Base-by-base conservation (phyloP, 2,888 invertebrate genomes). In the Polietes domitor region DNA sequence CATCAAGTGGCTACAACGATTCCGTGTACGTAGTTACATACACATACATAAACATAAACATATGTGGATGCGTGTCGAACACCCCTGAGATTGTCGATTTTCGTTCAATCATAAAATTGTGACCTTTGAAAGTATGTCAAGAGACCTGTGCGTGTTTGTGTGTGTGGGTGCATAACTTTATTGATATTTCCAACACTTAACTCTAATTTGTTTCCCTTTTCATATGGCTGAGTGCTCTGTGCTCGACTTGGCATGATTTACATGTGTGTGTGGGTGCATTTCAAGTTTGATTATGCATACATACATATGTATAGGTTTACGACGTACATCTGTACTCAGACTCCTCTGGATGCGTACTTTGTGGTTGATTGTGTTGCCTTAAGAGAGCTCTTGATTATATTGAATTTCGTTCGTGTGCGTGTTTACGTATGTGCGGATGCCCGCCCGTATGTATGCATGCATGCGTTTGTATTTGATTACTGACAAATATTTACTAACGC, bases 381-480 rank as follows among this genome's bases (percentile, higher is more conserved):
- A 26, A 58, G 58, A 58, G 58, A n/a, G 24, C 24, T 15, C 24
- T 58, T 15, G 58, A 58, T 26, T 58, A 26, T 2, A 24, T 58
- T 1, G 24, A 58, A 26, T 26, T n/a, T 24, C 19, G 58, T 26
- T 58, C 12, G 26, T 70, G 12, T 70, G 70, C 19, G 24, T 24
- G 15, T n/a, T 5, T 1, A 2, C 1, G 19, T 12, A 3, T 70
- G 43, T 70, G 6, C 15, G 47, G 1, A 15, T 47, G 26, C n/a
- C n/a, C 9, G 32, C 3, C 9, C 2, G 32, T n/a, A 10, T 65
- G 41, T 70, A 6, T 19, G 43, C n/a, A 10, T 47, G 26, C 7
- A 47, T 70, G 43, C 47, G 70, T 70, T 43, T 70, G 70, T n/a
- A 43, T 70, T 70, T 26, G 58, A 58, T 26, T 58, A 15, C n/a